phyloP scores from a whole-genome alignment of 2,797 vertebrate genomes.

The Clarias platycephalus region DNA sequence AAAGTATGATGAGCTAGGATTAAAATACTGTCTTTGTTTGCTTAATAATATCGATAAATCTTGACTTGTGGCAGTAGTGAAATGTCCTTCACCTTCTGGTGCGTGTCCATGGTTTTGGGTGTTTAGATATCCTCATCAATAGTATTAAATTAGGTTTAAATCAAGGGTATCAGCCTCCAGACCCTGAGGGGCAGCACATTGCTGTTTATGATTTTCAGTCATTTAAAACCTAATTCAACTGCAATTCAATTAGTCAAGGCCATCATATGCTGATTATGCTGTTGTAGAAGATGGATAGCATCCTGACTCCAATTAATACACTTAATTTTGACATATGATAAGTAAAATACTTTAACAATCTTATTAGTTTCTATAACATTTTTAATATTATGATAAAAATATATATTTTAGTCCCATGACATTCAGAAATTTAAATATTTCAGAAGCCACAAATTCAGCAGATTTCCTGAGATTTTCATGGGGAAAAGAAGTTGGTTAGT shows the following conservation, averaged over 20 bases:
- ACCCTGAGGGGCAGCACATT: not conserved
- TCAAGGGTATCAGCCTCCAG: not conserved
- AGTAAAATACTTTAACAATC: not conserved
- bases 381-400: not conserved
- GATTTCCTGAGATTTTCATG: no score
- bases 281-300: not conserved
- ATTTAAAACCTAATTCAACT: not conserved
- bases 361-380: not conserved
- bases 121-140: not conserved
- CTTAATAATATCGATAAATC: conserved; percentile 10
- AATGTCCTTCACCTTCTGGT: not conserved
- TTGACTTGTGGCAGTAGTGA: conserved; percentile 8
- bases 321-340: not conserved
- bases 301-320: not conserved
- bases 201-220: not conserved
- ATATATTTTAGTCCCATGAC: not conserved
- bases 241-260: not conserved
- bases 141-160: conserved; percentile 5
- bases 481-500: no score
- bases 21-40: conserved; percentile 13
- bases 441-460: not conserved
- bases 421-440: not conserved
- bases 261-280: not conserved
- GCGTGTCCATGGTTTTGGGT: not conserved
- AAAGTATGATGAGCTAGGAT: conserved; percentile 10